Conservation (phyloP, 1,140 invertebrate species). For the Hycleus cichorii region DNA sequence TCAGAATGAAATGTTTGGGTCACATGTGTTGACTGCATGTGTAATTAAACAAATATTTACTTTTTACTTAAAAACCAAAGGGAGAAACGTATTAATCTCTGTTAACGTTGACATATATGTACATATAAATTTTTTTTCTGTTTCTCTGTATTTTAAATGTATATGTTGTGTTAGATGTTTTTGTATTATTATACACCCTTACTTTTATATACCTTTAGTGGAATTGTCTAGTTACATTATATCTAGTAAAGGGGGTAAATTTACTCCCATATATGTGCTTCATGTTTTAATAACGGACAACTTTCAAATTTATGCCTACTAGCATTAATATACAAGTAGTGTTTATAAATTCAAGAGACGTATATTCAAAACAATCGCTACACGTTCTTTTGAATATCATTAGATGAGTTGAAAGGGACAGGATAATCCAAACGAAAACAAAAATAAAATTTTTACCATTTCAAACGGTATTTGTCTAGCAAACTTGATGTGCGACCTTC, state of each 20-base stretch:
- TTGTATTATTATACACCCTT: no score
- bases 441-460: no score
- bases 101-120: neutral
- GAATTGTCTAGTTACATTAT: no score
- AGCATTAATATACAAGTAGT: slow-evolving; percentile 17
- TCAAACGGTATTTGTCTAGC: no score
- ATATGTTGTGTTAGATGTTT: no score
- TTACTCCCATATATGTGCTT: slow-evolving; percentile 4
- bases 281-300: slow-evolving; percentile 14
- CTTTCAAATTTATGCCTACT: slow-evolving; percentile 17
- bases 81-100: slow-evolving; percentile 2
- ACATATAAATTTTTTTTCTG: no score
- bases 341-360: slow-evolving; percentile 14
- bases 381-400: neutral
- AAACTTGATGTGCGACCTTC: no score
- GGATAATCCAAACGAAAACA: no score
- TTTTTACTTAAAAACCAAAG: slow-evolving; percentile 7
- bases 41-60: slow-evolving; percentile 14
- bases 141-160: no score
- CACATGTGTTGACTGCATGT: slow-evolving; percentile 8
- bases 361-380: slow-evolving; percentile 14
- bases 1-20: slow-evolving; percentile 5
- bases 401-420: no score
- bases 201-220: no score
- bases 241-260: no score